Evolutionary conservation across 2,888 invertebrate species (phyloP), one percentile per base, ranked within the genome.

Genomic region (Diloba caeruleocephala): DNA sequence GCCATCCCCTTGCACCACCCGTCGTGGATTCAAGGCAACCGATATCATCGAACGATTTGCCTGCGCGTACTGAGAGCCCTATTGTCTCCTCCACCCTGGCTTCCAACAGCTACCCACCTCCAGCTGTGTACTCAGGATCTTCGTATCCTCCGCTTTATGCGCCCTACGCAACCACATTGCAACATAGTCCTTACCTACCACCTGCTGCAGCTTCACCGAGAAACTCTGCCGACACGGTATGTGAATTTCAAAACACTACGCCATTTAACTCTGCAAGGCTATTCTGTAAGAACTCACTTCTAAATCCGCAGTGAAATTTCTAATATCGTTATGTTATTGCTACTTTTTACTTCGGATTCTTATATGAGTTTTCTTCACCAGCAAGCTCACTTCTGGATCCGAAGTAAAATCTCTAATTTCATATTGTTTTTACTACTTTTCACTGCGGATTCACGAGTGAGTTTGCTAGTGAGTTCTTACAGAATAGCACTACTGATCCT

Each of bases 161-260:
- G 9, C 97, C 97, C 0, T 97, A 97, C 79, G 96, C 96, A 52
- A 94, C 96, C 54, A 94, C 96, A 48, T 84, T 96, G 61, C 95
- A 96, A 86, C 95, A 96, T 86, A 96, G 96, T 77, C 96, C 96
- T 31, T 97, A 97, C 81, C 94, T 96, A 73, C 95, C 96, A 44
- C 95, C 96, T 3, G 90, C 93, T 25, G 95, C 94, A 42, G 94
- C 95, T 33, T 95, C 96, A 31, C 95, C 96, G 17, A 94, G 95
- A 59, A 95, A 95, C 65, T 92, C 94, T 19, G 93, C 95, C 62
- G 94, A 95, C 59, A 90, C 94, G 89, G 89, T 92, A 63, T 73
- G 85, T 74, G 62, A 9, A 21, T 21, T 9, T 14, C 10, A 26
- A 1, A 13, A 29, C 2, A 13, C 7, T 29, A 2, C 7, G 13